These are phyloP conservation scores for Theonella swinhoei DNA, from an alignment of 37 sponge, comb jelly and placozoan genomes.

Conservation along the genomic window DNA sequence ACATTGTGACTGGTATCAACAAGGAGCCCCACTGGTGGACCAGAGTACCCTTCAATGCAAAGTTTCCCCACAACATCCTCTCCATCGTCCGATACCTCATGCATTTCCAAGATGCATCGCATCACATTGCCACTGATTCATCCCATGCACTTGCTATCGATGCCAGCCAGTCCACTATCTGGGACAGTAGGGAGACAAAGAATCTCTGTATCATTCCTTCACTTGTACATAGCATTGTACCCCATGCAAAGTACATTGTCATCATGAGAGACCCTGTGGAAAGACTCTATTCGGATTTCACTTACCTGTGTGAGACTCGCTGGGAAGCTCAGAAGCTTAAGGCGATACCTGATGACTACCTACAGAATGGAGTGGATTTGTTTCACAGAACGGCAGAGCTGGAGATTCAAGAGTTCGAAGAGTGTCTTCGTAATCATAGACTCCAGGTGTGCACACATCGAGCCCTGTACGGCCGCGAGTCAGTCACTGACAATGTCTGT, in stretches of 20 bases:
- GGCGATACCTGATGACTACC: background rate
- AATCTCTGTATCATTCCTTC: slow-evolving; percentile 39
- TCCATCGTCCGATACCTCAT: slow-evolving; percentile 18
- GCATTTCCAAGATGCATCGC: slow-evolving; percentile 10
- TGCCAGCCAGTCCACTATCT: slow-evolving; percentile 37
- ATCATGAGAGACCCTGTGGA: slow-evolving; percentile 51
- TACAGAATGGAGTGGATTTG: background rate
- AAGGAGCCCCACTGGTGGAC: slow-evolving; percentile 77
- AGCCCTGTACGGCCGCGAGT: background rate
- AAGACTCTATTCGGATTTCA: slow-evolving; percentile 58
- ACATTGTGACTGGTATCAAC: slow-evolving; percentile 22
- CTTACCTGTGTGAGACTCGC: slow-evolving; percentile 26
- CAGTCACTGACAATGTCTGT: background rate
- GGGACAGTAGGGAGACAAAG: slow-evolving; percentile 30
- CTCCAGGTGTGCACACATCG: slow-evolving; percentile 3
- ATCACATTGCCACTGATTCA: background rate
- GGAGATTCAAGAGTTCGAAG: background rate
- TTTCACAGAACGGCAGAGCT: background rate
- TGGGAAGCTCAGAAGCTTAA: background rate
- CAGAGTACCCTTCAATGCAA: background rate
- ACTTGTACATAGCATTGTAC: slow-evolving; percentile 37
- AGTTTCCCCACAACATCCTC: slow-evolving; percentile 33
- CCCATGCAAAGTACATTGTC: slow-evolving; percentile 57
- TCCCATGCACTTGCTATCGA: slow-evolving; percentile 6
- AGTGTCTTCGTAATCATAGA: background rate